phyloP scores from a whole-genome alignment of 2,113 vertebrate species.

The Dipodomys merriami region DNA sequence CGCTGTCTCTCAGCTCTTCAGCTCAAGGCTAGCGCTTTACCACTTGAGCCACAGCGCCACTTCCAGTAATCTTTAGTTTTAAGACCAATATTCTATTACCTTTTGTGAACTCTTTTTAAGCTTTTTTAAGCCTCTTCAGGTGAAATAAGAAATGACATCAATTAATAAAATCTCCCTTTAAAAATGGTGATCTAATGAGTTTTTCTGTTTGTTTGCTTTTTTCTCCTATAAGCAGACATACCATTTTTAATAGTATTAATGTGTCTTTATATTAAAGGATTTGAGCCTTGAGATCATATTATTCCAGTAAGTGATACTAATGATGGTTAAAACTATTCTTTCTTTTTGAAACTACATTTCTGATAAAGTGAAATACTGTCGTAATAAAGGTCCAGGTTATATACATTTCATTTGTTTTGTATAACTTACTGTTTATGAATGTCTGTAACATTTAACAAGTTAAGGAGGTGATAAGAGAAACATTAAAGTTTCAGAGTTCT shows the following conservation, averaged over 20 bases:
- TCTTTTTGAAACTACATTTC: constrained; percentile 47
- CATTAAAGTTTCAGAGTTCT: constrained; percentile 11
- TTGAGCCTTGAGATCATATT: constrained; percentile 34
- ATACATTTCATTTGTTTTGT: not conserved
- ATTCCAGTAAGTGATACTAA: constrained; percentile 16
- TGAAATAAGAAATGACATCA: not conserved
- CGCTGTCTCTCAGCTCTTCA: no score
- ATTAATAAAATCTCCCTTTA: not conserved
- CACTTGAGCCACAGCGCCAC: no score
- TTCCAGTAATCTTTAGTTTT: not conserved
- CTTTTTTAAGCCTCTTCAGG: constrained; percentile 18
- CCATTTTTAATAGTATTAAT: not conserved
- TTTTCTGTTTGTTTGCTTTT: not conserved
- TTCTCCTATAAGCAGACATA: not conserved
- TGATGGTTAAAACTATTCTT: constrained; percentile 36
- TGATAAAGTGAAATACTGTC: not conserved
- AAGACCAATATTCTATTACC: not conserved
- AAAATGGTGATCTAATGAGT: not conserved
- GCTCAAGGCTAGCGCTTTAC: no score
- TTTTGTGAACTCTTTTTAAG: not conserved
- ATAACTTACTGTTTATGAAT: not conserved
- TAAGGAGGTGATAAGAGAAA: constrained; percentile 37
- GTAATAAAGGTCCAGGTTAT: not conserved
- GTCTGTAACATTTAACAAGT: not conserved
- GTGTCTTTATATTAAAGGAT: constrained; percentile 11